These are phyloP conservation scores for Acanthosoma haemorrhoidale DNA, from an alignment of 2,888 invertebrate genomes.

Conservation along the genomic window DNA sequence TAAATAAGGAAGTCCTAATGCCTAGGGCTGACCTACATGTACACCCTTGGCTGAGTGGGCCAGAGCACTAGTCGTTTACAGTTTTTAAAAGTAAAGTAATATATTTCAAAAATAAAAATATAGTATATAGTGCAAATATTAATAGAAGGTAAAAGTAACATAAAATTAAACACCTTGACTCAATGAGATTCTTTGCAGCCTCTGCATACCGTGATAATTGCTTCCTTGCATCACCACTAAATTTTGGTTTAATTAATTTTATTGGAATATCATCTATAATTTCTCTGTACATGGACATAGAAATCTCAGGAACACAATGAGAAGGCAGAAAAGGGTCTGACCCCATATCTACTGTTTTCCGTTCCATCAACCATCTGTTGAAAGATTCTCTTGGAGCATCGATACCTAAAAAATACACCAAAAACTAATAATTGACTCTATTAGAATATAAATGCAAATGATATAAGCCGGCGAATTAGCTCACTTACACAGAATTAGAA, in stretches of 20 bases:
- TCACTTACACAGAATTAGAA: too few relatives aligned
- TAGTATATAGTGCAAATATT: too few relatives aligned
- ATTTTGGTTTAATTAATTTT: conserved; percentile 90
- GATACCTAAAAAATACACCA: conserved; percentile 59
- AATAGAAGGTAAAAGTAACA: background rate
- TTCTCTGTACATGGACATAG: conserved; percentile 91
- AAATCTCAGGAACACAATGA: conserved; percentile 86
- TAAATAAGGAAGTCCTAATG: too few relatives aligned
- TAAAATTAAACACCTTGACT: conserved; percentile 58
- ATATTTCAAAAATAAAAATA: too few relatives aligned
- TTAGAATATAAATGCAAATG: too few relatives aligned
- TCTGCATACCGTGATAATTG: conserved; percentile 91
- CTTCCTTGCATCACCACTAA: conserved; percentile 90
- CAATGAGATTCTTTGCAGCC: conserved; percentile 94
- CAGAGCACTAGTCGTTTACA: too few relatives aligned
- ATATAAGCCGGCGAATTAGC: too few relatives aligned
- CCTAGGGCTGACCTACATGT: too few relatives aligned
- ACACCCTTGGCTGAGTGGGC: too few relatives aligned
- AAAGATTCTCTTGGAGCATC: conserved; percentile 96
- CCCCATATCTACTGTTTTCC: conserved; percentile 85
- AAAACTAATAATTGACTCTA: too few relatives aligned
- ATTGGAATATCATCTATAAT: conserved; percentile 98
- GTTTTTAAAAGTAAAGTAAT: too few relatives aligned
- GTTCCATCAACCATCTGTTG: conserved; percentile 92
- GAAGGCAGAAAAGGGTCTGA: conserved; percentile 87